Conservation (phyloP, 1,140 invertebrate genomes). For the Linepithema humile region DNA sequence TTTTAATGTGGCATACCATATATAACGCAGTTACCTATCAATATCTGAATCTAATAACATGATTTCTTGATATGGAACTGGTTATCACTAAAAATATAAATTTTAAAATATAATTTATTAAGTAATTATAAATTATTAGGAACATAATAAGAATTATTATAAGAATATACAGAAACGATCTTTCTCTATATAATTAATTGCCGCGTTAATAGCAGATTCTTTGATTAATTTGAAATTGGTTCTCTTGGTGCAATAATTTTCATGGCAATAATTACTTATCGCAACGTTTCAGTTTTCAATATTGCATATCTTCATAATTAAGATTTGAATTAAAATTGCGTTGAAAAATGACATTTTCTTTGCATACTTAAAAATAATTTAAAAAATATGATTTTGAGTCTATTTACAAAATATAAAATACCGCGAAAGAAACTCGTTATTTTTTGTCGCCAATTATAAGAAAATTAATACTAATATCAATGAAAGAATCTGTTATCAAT, state of each 20-base stretch:
- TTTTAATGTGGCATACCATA: background rate
- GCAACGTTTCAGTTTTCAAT: background rate
- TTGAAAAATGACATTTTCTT: background rate
- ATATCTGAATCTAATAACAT: background rate
- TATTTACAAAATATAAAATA: background rate
- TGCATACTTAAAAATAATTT: background rate
- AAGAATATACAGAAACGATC: background rate
- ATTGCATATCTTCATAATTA: background rate
- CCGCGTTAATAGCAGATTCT: background rate
- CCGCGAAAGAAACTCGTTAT: background rate
- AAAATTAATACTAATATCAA: background rate
- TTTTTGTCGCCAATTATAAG: background rate
- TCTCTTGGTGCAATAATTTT: background rate
- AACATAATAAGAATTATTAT: background rate
- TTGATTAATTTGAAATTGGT: background rate
- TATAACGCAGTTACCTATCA: background rate
- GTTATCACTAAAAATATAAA: background rate
- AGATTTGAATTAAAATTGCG: background rate
- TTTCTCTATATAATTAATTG: background rate
- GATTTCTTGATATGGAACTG: background rate
- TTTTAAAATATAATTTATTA: background rate
- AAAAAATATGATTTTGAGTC: background rate
- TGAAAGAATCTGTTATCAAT: background rate
- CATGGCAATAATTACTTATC: background rate
- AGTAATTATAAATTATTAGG: background rate